Evolutionary conservation across 2,888 invertebrate genomes (phyloP).

Genomic region (Salticus scenicus): DNA sequence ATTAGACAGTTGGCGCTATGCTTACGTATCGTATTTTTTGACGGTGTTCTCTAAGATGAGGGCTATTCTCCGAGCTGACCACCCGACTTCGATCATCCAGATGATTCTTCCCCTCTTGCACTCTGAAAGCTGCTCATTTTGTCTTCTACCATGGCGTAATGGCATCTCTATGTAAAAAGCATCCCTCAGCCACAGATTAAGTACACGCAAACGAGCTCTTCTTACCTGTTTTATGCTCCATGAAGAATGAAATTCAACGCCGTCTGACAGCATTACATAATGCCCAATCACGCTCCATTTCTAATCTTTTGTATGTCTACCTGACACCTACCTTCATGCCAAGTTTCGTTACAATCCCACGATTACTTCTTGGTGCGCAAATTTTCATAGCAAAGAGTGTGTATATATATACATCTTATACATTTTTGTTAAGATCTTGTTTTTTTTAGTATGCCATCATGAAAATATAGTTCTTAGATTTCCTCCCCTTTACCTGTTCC

Average conservation of each 20-base stretch:
- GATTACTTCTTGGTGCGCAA: constrained; percentile 10
- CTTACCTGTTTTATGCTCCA: constrained; percentile 6
- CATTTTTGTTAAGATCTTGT: no score
- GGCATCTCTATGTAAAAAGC: no score
- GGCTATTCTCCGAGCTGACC: neutral
- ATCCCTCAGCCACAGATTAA: neutral
- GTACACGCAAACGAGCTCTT: neutral
- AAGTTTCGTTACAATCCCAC: constrained; percentile 16
- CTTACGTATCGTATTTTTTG: neutral
- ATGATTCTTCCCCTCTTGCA: neutral
- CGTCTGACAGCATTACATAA: neutral
- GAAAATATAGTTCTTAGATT: no score
- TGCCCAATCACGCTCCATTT: constrained; percentile 7
- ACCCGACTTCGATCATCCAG: neutral
- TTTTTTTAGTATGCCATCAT: no score
- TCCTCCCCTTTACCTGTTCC: no score
- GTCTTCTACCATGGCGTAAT: neutral
- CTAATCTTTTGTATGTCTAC: constrained; percentile 5
- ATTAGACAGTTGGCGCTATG: neutral
- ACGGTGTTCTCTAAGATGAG: neutral
- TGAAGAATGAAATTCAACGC: neutral
- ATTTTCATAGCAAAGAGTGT: constrained; percentile 16
- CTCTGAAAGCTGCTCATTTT: neutral
- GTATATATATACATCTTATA: no score
- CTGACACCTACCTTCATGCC: constrained; percentile 18